phyloP scores from a whole-genome alignment of 2,888 invertebrate genomes.

The Epirrhoe alternata region DNA sequence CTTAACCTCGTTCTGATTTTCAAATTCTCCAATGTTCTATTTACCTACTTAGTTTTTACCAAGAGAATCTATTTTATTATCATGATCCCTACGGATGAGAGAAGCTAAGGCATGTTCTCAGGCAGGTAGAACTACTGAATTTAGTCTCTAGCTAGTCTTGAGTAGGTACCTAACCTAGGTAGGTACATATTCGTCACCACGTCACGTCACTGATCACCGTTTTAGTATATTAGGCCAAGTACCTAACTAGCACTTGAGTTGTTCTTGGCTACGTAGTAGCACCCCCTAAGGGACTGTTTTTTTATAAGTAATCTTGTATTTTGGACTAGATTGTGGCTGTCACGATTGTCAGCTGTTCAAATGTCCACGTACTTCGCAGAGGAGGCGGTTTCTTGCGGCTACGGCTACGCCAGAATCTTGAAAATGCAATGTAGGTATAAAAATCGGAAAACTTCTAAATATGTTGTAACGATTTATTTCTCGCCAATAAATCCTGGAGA shows the following conservation, averaged over 20 bases:
- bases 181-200: too few relatives aligned
- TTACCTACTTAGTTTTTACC: too few relatives aligned
- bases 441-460: neutral
- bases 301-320: slow-evolving; percentile 42
- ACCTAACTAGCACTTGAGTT: slow-evolving; percentile 18
- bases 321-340: slow-evolving; percentile 61
- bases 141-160: too few relatives aligned
- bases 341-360: slow-evolving; percentile 56
- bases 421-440: neutral
- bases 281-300: slow-evolving; percentile 13
- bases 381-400: slow-evolving; percentile 53
- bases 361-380: slow-evolving; percentile 61
- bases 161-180: neutral
- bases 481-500: neutral
- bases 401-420: slow-evolving; percentile 29
- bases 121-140: too few relatives aligned
- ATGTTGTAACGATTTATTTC: neutral
- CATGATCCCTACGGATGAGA: too few relatives aligned
- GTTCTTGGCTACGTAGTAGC: slow-evolving; percentile 26
- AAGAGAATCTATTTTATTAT: too few relatives aligned
- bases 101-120: too few relatives aligned
- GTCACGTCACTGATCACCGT: neutral
- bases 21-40: too few relatives aligned
- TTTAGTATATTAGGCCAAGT: neutral
- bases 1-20: neutral